These are phyloP conservation scores for Stegostoma tigrinum DNA, from an alignment of 2,113 vertebrate species.

Conservation along the genomic window DNA sequence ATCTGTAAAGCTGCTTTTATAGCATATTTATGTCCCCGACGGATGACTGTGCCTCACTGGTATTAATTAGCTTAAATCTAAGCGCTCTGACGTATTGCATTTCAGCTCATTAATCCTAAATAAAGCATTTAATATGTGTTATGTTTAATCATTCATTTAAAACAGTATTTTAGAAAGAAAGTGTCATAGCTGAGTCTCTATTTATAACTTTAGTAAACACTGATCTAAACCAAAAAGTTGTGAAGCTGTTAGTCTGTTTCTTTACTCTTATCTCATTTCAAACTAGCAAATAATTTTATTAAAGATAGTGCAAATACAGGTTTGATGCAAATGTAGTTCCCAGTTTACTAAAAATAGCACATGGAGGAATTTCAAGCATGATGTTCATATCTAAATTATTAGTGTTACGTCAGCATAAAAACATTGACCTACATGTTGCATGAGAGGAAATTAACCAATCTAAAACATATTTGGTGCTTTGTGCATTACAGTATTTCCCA, in stretches of 20 bases:
- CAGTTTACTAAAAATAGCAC: neutral
- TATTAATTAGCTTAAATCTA: neutral
- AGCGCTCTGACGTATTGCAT: neutral
- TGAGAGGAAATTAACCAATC: neutral
- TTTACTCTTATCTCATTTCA: neutral
- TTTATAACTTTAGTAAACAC: neutral
- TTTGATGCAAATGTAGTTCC: neutral
- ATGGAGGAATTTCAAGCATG: neutral
- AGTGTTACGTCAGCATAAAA: neutral
- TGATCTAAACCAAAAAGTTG: neutral
- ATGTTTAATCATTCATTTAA: neutral
- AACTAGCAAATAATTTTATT: neutral
- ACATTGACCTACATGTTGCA: neutral
- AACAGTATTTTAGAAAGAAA: neutral
- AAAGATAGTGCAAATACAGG: neutral
- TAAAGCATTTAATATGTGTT: constrained; percentile 17
- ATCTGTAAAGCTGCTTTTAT: neutral
- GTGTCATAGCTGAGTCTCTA: neutral
- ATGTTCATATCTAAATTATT: neutral
- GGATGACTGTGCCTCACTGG: neutral
- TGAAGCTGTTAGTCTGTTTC: neutral
- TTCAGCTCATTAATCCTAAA: constrained; percentile 14
- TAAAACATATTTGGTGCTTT: neutral
- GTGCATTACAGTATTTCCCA: constrained; percentile 1
- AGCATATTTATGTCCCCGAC: neutral